Evolutionary conservation across 2,888 invertebrate species (phyloP), one percentile per base, ranked within the genome.

Genomic region (Lordiphosa andalusiaca): DNA sequence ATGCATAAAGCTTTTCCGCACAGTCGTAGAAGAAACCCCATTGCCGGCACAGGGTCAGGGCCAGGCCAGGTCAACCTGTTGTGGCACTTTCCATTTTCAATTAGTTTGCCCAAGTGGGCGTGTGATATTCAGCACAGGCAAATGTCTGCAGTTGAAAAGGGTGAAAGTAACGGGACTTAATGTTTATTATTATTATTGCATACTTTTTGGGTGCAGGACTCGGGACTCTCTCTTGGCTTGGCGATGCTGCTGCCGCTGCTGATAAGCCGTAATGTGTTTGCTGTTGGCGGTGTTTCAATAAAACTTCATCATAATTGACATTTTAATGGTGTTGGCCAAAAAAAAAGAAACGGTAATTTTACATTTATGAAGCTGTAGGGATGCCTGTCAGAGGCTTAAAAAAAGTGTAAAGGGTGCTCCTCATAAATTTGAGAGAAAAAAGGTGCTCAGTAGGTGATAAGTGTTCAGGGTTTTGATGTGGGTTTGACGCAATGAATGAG

Each of bases 241-340:
- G 25, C 25, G 9, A 9, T 30, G 30, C 10, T 30, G 10, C 40
- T 56, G 30, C 10, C 10, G 10, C 40, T 56, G 60, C 54, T 76
- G 80, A 80, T 83, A 80, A 80, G 84, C 70, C 55, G 51, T 80
- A 83, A 83, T 80, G 83, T 70, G 53, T 33, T 60, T 47, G 41
- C 37, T 47, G 76, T 62, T 70, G 75, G 64, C 74, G 81, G 77
- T 73, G 77, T 80, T 77, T 67, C 77, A 74, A 80, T 83, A 81
- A 80, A 83, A 81, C 74, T 83, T 83, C 74, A 83, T 80, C 80
- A 80, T 80, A 81, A 80, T 80, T 80, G 80, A 83, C 80, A 76
- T 74, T 80, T 83, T 80, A 80, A 80, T 83, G 77, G 77, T 41
- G 59, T 37, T 52, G 44, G 37, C 62, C 16, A 16, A 16, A 16